Evolutionary conservation across 2,888 invertebrate genomes (phyloP), one percentile per base, ranked within the genome.

Genomic region (Acleris emargana): DNA sequence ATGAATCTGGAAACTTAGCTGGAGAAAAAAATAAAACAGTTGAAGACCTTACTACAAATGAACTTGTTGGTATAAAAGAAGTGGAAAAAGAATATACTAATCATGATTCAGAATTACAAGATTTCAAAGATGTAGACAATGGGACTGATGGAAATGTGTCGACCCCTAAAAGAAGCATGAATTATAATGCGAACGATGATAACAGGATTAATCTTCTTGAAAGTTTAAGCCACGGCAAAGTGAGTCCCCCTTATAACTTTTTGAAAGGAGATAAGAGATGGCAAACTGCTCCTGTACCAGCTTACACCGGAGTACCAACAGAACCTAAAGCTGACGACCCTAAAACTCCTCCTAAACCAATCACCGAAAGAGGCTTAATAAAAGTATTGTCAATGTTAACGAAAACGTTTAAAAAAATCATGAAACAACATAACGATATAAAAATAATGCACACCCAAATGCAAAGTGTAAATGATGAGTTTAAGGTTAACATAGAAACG

Each of bases 381-480:
- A 91, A 89, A 77, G 82, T 92, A 0, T 74, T 92, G 1, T 76
- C 89, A 1, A 87, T 89, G 81, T 69, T 92, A 2, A 87, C 91
- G 0, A 89, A 85, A 68, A 88, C 89, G 0, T 91, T 91, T 47
- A 91, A 89, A 64, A 91, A 86, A 62, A 85, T 90, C 9, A 88
- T 86, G 79, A 88, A 80, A 62, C 90, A 92, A 62, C 89, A 91
- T 20, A 77, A 71, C 0, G 86, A 88, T 64, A 88, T 92, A 0
- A 89, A 86, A 73, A 70, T 73, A 2, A 87, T 89, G 38, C 83
- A 89, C 13, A 74, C 71, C 11, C 83, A 80, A 64, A 70, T 91
- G 17, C 73, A 75, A 0, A 75, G 72, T 6, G 69, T 86, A 0
- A 85, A 84, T 58, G 79, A 85, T 2, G 80, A 84, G 42, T 85